Conservation (phyloP, 2,797 vertebrate genomes). For the Tenualosa thibaudeaui region DNA sequence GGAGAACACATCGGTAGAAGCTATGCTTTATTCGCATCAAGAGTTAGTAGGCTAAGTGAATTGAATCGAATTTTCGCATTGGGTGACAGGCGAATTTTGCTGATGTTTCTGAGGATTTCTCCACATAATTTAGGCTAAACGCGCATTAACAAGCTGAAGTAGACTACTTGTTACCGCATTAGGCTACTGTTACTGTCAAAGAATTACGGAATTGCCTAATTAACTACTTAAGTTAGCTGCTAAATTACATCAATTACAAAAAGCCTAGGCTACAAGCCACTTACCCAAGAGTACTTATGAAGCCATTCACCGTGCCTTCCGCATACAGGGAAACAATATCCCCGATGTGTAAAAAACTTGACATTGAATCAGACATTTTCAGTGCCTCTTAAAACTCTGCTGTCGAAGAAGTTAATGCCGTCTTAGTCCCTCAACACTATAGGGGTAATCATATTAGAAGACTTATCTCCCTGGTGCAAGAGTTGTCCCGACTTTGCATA, state of each 20-base stretch:
- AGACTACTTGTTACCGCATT: too few relatives aligned
- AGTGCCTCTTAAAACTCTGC: neutral
- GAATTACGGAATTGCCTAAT: too few relatives aligned
- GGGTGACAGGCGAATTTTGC: too few relatives aligned
- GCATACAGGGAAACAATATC: constrained; percentile 96
- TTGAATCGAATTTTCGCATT: too few relatives aligned
- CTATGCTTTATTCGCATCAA: too few relatives aligned
- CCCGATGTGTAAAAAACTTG: constrained; percentile 94
- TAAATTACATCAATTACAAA: neutral
- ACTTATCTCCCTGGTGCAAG: neutral
- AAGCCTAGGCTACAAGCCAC: constrained; percentile 44
- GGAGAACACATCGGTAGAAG: too few relatives aligned
- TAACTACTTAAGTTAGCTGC: neutral
- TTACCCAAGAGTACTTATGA: constrained; percentile 97
- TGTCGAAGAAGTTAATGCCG: neutral
- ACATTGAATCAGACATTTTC: constrained; percentile 89
- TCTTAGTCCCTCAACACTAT: neutral
- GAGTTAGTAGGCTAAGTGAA: too few relatives aligned
- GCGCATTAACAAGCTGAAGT: too few relatives aligned
- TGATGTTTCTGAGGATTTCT: too few relatives aligned
- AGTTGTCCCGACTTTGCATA: neutral
- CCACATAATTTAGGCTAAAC: too few relatives aligned
- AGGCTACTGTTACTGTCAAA: too few relatives aligned
- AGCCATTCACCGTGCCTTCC: constrained; percentile 93
- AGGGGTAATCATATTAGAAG: neutral